These are phyloP conservation scores for Aphelocoma coerulescens DNA, from an alignment of 2,113 vertebrate genomes.

Conservation along the genomic window DNA sequence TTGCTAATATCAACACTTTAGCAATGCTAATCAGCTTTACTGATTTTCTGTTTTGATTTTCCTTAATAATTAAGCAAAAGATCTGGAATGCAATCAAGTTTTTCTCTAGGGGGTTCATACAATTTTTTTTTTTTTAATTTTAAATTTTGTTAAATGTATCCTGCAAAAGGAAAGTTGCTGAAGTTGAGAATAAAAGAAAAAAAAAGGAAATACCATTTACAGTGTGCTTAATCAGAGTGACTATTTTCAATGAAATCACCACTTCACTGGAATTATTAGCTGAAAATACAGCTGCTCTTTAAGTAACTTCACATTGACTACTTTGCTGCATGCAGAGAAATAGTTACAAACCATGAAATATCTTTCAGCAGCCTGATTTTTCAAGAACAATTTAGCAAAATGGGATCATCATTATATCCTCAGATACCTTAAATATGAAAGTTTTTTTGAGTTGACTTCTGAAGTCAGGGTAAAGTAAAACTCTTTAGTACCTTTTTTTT, in stretches of 20 bases:
- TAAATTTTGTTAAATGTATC: slow-evolving; percentile 59
- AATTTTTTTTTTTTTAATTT: slow-evolving; percentile 48
- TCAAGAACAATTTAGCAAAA: neutral
- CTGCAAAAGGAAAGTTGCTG: slow-evolving; percentile 47
- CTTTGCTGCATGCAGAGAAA: neutral
- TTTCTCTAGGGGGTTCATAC: slow-evolving; percentile 72
- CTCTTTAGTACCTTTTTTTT: neutral
- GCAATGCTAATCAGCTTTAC: slow-evolving; percentile 76
- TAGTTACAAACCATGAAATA: neutral
- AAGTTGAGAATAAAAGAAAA: slow-evolving; percentile 10
- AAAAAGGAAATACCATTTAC: neutral
- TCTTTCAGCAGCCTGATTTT: neutral
- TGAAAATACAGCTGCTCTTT: neutral
- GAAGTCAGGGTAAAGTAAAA: neutral
- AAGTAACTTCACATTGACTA: neutral
- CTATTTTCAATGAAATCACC: slow-evolving; percentile 32
- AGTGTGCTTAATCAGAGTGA: slow-evolving; percentile 18
- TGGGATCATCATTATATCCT: neutral
- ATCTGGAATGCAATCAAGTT: slow-evolving; percentile 77
- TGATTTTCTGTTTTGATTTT: slow-evolving; percentile 82
- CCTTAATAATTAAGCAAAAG: slow-evolving; percentile 76
- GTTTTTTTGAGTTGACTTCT: neutral
- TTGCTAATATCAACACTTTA: slow-evolving; percentile 69
- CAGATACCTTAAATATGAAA: neutral
- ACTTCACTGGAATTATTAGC: neutral